Base-by-base conservation (phyloP, 2,888 invertebrate genomes). In the Andricus curvator region DNA sequence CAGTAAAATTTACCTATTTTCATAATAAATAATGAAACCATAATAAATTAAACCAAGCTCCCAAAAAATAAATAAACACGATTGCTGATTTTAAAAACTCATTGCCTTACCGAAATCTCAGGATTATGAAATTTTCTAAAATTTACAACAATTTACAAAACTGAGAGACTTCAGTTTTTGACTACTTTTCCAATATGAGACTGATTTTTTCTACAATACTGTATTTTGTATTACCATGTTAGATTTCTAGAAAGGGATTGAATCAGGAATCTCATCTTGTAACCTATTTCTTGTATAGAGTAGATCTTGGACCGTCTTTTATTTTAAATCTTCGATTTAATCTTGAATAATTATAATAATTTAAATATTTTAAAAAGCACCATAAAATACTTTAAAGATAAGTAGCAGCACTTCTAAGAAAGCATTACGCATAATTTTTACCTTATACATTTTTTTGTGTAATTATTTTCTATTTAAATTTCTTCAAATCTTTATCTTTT, bases 51-150 rank as follows among this genome's bases (percentile, higher is more conserved):
- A 15, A 44, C n/a, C 56, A 56, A 37, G 37, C 8, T 37, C 9
- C 6, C 1, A 37, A 37, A 37, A n/a, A n/a, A 56, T 4, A n/a
- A 62, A 25, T 15, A 25, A 4, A 64, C 29, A 15, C 25, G 64
- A 64, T 64, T 64, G 17, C 17, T 29, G 6, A 74, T 74, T 56
- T 33, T 2, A 74, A n/a, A 33, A 56, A 74, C 37, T 17, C 29
- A 51, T 29, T 56, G 74, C 74, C 74, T 74, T 74, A 74, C n/a
- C 33, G 22, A 20, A n/a, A 74, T 33, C 51, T 74, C 74, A 74
- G 74, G 74, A 74, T 37, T 60, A 4, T 41, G 41, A 2, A n/a
- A 41, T 74, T 51, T 11, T 56, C 6, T 56, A 33, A 33, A 68
- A 68, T 33, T 37, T 29, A 25, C 29, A 15, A 51, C 11, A 68